These are phyloP conservation scores for Myxocyprinus asiaticus DNA, from an alignment of 2,113 vertebrate genomes.

Conservation along the genomic window DNA sequence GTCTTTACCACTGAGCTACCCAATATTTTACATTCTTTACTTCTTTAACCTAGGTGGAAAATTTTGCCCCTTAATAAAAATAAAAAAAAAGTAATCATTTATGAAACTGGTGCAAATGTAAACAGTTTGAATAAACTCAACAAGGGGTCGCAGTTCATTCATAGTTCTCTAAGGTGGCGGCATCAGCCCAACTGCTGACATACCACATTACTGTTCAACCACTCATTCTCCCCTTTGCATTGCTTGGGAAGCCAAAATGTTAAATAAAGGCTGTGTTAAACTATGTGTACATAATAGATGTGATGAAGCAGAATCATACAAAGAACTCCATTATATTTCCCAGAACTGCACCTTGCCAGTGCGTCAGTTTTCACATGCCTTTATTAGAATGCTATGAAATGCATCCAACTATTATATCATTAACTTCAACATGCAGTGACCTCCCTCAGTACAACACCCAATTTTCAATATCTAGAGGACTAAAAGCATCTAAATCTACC, in stretches of 20 bases:
- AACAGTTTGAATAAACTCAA: not conserved
- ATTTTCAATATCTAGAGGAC: not conserved
- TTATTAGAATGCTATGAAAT: constrained; percentile 2
- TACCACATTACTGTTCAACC: not conserved
- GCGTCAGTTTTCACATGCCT: not conserved
- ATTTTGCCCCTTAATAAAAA: no score
- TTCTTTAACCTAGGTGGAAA: no score
- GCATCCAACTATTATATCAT: constrained; percentile 5
- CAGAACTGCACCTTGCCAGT: not conserved
- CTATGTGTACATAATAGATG: not conserved
- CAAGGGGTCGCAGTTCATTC: not conserved
- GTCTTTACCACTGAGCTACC: no score
- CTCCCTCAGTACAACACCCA: not conserved
- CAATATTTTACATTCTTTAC: no score
- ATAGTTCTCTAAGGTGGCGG: not conserved
- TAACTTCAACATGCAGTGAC: not conserved
- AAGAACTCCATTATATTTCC: not conserved
- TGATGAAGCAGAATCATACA: not conserved
- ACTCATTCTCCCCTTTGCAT: not conserved
- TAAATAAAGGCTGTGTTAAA: not conserved
- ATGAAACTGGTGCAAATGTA: no score
- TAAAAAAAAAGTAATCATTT: no score
- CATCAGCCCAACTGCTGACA: not conserved
- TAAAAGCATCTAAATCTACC: not conserved
- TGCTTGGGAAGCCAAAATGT: not conserved